Conservation (phyloP, 2,888 invertebrate genomes). For the Cepaea hortensis region DNA sequence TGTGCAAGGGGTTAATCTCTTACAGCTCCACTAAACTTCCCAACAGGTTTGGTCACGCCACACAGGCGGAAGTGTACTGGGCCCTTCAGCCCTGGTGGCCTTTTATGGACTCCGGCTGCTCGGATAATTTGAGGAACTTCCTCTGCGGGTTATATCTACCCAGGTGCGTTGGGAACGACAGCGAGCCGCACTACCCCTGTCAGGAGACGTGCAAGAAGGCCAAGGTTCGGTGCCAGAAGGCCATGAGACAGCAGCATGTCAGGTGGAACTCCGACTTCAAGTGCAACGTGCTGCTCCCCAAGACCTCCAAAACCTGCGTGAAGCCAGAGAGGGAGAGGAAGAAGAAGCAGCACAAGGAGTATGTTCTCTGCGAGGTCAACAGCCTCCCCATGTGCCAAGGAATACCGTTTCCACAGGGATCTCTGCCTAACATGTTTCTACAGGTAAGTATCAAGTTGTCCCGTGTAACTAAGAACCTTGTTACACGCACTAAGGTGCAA, state of each 20-base stretch:
- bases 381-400: slow-evolving; percentile 59
- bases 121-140: slow-evolving; percentile 63
- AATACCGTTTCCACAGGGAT: slow-evolving; percentile 58
- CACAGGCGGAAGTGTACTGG: slow-evolving; percentile 64
- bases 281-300: slow-evolving; percentile 47
- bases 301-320: slow-evolving; percentile 47
- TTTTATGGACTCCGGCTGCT: slow-evolving; percentile 67
- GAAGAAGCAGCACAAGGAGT: slow-evolving; percentile 49
- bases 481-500: too few relatives aligned
- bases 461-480: too few relatives aligned
- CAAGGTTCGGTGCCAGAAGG: slow-evolving; percentile 53
- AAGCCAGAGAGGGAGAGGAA: slow-evolving; percentile 51
- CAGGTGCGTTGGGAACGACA: slow-evolving; percentile 26
- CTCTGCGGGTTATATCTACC: slow-evolving; percentile 66
- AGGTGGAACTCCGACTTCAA: slow-evolving; percentile 57
- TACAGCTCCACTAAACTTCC: slow-evolving; percentile 65
- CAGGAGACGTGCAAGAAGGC: slow-evolving; percentile 63
- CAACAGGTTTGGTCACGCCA: slow-evolving; percentile 60
- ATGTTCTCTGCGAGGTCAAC: slow-evolving; percentile 59
- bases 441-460: slow-evolving; percentile 51
- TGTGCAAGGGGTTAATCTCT: slow-evolving; percentile 64
- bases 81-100: slow-evolving; percentile 66
- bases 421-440: slow-evolving; percentile 67
- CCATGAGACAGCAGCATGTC: slow-evolving; percentile 54
- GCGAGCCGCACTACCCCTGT: slow-evolving; percentile 59